Conservation (phyloP, 2,888 invertebrate genomes). For the Timema cristinae region DNA sequence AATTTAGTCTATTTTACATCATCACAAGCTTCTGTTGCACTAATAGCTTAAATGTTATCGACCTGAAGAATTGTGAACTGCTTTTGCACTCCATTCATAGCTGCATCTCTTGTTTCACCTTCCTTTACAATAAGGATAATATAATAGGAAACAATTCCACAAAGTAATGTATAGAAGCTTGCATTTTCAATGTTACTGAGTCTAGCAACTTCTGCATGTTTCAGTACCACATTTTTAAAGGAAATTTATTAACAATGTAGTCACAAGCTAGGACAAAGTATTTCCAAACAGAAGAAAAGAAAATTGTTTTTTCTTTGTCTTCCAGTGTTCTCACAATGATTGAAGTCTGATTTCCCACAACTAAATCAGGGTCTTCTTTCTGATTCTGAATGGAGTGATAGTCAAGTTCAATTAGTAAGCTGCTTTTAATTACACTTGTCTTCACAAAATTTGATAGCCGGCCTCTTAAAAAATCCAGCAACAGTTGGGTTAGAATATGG, state of each 20-base stretch:
- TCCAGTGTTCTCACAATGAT: slow-evolving; percentile 1
- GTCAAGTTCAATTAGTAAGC: not conserved
- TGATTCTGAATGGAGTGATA: slow-evolving; percentile 8
- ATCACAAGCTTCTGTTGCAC: not conserved
- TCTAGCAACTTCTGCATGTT: slow-evolving; percentile 5
- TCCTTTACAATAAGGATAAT: not conserved
- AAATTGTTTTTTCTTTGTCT: not conserved
- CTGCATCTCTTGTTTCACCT: slow-evolving; percentile 1
- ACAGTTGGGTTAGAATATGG: not conserved
- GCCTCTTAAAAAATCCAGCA: not conserved
- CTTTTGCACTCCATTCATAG: not conserved
- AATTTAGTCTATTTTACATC: not conserved
- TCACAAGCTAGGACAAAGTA: no score
- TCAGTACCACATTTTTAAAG: not conserved
- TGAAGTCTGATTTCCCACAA: not conserved
- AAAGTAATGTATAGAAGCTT: not conserved
- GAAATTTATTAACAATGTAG: not conserved
- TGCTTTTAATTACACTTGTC: not conserved
- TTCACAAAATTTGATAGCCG: not conserved
- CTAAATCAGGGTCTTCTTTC: not conserved
- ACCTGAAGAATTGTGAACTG: slow-evolving; percentile 6
- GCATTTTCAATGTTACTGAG: slow-evolving; percentile 1
- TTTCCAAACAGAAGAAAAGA: not conserved
- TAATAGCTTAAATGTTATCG: not conserved
- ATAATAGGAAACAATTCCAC: not conserved